Conservation (phyloP, 2,888 invertebrate species). For the Caenorhabditis wallacei region DNA sequence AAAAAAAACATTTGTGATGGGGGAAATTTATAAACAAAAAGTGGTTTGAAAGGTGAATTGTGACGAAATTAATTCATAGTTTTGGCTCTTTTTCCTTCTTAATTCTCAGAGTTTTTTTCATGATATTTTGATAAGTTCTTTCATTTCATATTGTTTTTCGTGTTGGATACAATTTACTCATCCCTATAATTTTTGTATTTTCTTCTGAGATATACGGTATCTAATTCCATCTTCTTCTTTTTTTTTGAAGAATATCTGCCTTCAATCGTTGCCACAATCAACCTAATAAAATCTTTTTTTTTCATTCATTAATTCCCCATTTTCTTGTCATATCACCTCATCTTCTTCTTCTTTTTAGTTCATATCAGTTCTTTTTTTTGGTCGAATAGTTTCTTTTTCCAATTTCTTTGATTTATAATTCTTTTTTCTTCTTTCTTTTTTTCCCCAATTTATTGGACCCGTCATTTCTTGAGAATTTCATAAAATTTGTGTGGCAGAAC, state of each 20-base stretch:
- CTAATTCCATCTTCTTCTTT: constrained; percentile 1
- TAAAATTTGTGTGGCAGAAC: constrained; percentile 62
- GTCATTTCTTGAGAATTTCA: constrained; percentile 48
- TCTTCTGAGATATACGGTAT: background rate
- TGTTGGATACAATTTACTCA: background rate
- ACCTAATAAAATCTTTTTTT: constrained; percentile 33
- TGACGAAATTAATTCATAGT: background rate
- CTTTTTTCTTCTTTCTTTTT: background rate
- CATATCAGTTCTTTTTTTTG: constrained; percentile 36
- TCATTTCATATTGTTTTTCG: background rate
- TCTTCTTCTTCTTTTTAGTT: constrained; percentile 15
- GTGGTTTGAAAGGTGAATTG: background rate
- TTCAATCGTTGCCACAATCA: constrained; percentile 12
- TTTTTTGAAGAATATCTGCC: constrained; percentile 2
- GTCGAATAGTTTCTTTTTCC: constrained; percentile 29
- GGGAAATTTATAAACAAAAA: background rate
- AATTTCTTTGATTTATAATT: constrained; percentile 51
- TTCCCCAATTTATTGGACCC: background rate
- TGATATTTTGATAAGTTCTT: background rate
- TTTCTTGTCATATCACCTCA: constrained; percentile 32
- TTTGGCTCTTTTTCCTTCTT: background rate
- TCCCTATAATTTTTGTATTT: background rate
- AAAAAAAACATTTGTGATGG: background rate
- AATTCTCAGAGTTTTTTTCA: background rate
- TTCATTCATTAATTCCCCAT: constrained; percentile 16